phyloP scores from a whole-genome alignment of 2,797 vertebrate species.

The Rousettus madagascariensis region DNA sequence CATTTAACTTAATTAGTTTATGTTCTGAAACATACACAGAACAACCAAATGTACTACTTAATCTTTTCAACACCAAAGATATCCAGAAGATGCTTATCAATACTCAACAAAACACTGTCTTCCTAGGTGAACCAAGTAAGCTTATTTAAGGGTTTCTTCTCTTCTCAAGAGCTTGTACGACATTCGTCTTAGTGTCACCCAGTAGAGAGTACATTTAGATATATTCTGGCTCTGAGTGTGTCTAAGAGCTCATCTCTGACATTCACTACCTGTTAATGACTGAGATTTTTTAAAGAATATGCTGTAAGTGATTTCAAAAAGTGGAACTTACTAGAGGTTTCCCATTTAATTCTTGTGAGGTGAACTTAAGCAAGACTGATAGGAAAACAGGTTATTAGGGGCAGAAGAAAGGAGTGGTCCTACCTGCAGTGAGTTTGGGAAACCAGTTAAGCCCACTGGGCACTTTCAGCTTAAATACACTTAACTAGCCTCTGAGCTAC shows the following conservation, averaged over 20 bases:
- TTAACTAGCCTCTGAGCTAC: background rate
- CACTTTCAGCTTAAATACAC: constrained; percentile 33
- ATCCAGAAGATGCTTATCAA: constrained; percentile 33
- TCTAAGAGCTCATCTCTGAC: constrained; percentile 16
- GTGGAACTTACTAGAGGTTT: constrained; percentile 5
- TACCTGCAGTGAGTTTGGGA: background rate
- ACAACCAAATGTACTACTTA: constrained; percentile 7
- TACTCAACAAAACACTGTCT: constrained; percentile 10
- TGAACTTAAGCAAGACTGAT: background rate
- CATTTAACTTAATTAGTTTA: constrained; percentile 21
- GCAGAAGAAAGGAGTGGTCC: background rate
- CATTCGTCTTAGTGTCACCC: background rate
- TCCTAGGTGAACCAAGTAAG: constrained; percentile 25
- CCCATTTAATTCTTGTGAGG: constrained; percentile 22
- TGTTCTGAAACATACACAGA: constrained; percentile 44
- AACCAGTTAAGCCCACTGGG: background rate
- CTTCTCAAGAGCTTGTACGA: background rate
- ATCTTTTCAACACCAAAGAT: constrained; percentile 34
- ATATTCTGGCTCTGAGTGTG: background rate
- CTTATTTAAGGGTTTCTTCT: constrained; percentile 16
- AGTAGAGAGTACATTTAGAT: background rate
- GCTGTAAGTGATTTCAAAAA: constrained; percentile 32
- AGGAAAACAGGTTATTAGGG: background rate
- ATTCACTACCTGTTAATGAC: constrained; percentile 8
- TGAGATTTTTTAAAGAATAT: constrained; percentile 26